Evolutionary conservation across 1,140 invertebrate species (phyloP).

Genomic region (Drosophila quadrilineata): DNA sequence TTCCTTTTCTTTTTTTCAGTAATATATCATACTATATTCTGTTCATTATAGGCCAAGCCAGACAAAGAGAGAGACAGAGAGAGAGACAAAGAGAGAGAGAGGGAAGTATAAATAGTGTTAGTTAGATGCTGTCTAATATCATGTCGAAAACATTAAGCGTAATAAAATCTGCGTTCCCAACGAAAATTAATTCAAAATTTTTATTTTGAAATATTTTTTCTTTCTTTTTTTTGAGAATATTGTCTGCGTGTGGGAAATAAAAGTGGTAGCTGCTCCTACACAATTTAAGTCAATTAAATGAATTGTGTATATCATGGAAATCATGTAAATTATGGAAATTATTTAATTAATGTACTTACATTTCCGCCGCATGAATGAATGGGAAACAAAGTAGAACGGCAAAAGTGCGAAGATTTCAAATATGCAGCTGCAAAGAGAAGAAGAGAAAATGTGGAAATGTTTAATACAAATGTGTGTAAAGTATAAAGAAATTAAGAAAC

Average conservation of each 20-base stretch:
- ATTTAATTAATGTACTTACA: constrained; percentile 66
- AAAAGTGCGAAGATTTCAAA: no score
- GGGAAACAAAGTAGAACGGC: no score
- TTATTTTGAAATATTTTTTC: background rate
- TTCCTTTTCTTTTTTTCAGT: constrained; percentile 19
- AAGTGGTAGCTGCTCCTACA: no score
- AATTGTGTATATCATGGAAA: no score
- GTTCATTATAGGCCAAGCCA: no score
- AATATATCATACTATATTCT: constrained; percentile 18
- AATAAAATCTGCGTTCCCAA: constrained; percentile 35
- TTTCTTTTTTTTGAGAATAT: background rate
- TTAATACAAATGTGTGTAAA: constrained; percentile 5
- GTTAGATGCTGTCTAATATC: no score
- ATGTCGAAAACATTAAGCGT: no score
- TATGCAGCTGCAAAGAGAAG: constrained; percentile 21
- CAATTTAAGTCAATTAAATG: no score
- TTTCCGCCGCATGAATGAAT: constrained; percentile 48
- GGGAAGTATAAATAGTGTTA: no score
- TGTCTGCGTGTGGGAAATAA: no score
- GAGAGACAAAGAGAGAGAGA: no score
- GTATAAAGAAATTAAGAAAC: constrained; percentile 30
- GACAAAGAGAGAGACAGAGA: no score
- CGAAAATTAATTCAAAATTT: constrained; percentile 27
- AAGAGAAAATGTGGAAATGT: background rate
- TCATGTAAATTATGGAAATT: constrained; percentile 24